Conservation (phyloP, 2,113 vertebrate genomes). For the Spea multiplicata region DNA sequence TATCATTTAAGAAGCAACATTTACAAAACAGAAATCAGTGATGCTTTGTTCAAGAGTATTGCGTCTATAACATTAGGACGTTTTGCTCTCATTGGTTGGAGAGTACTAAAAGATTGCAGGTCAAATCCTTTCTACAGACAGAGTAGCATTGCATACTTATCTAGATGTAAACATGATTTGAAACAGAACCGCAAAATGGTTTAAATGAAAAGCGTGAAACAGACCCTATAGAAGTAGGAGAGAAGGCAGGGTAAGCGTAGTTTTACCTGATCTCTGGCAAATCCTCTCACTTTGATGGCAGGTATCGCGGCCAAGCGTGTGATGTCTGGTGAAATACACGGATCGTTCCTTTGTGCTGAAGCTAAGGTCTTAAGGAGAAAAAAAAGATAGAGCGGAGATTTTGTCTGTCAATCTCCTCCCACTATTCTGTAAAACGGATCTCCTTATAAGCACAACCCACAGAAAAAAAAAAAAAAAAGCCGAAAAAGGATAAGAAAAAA, state of each 20-base stretch:
- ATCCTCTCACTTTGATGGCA: conserved; percentile 12
- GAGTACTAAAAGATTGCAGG: neutral
- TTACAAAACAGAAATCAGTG: no score
- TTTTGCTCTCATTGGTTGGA: neutral
- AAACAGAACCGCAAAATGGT: neutral
- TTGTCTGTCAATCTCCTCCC: conserved; percentile 57
- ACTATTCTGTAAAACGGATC: conserved; percentile 47
- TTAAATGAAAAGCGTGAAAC: neutral
- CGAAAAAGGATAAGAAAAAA: conserved; percentile 10
- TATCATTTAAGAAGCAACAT: no score
- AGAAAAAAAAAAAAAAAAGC: conserved; percentile 26
- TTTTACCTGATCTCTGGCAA: conserved; percentile 5
- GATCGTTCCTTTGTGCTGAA: conserved; percentile 55
- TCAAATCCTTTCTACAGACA: neutral
- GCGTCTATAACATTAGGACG: no score
- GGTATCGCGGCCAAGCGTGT: conserved; percentile 29
- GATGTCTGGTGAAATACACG: conserved; percentile 44
- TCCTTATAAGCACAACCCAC: conserved; percentile 48
- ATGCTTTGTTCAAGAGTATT: no score
- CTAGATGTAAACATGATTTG: neutral
- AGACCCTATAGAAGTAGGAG: neutral
- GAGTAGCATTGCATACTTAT: neutral
- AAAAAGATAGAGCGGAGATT: conserved; percentile 51
- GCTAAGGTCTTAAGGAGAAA: conserved; percentile 51
- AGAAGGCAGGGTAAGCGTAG: conserved; percentile 18